A percentile compares a stretch with the other conserved stretches of the same genome.
phyloP scores from a whole-genome alignment of 2,113 vertebrate genomes.

The Phylloscopus trochilus region DNA sequence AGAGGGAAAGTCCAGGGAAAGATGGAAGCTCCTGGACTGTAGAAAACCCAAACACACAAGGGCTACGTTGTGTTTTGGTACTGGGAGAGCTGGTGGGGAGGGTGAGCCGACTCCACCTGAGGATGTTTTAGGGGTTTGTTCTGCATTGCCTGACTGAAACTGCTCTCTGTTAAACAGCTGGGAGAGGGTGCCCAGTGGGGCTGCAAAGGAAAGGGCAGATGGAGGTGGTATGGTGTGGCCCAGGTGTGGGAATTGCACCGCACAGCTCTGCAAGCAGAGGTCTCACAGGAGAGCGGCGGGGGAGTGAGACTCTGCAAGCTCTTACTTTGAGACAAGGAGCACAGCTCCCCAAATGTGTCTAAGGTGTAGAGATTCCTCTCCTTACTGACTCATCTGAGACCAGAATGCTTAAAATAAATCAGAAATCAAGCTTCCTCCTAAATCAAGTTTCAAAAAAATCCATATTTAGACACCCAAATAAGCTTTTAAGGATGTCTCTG shows the following conservation, averaged over 20 bases:
- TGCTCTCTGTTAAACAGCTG: not conserved
- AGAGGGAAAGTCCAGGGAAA: not conserved
- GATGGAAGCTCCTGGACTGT: not conserved
- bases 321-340: not conserved
- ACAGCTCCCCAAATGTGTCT: not conserved
- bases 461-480: not conserved
- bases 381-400: not conserved
- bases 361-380: not conserved
- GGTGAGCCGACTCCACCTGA: not conserved
- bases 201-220: not conserved
- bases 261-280: not conserved
- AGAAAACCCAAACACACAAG: not conserved
- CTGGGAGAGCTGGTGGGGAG: not conserved
- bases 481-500: not conserved
- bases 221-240: not conserved
- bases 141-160: not conserved
- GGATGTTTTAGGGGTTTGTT: not conserved
- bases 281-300: not conserved
- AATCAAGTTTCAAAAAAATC: not conserved
- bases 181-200: not conserved
- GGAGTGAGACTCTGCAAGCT: not conserved
- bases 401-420: slow-evolving; percentile 13
- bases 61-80: accelerated
- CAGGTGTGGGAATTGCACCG: not conserved
- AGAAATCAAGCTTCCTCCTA: not conserved